Evolutionary conservation across 30 jellyfish, hydroid and myxozoan genomes (phyloP).

Genomic region (Cassiopea andromeda): DNA sequence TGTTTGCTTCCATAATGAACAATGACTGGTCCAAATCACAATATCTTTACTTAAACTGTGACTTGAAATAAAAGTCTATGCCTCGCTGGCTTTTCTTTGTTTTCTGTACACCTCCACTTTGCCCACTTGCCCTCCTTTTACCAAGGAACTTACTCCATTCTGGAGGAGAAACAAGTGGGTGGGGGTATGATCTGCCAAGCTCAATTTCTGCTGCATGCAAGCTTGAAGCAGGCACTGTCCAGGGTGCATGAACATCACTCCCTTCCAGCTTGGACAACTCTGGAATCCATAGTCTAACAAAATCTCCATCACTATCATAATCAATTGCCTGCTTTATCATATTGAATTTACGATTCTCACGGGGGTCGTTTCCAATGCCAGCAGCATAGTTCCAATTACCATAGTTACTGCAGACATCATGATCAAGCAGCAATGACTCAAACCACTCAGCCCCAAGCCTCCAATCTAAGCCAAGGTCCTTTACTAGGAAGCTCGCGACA

Average conservation of each 20-base stretch:
- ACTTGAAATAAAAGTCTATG: slow-evolving; percentile 76
- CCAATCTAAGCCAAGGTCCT: slow-evolving; percentile 82
- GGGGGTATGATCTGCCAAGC: slow-evolving; percentile 57
- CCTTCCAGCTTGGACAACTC: slow-evolving; percentile 44
- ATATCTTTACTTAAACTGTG: slow-evolving; percentile 4
- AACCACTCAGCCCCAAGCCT: slow-evolving; percentile 93
- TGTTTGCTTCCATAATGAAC: too few relatives aligned
- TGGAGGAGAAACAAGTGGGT: slow-evolving; percentile 69
- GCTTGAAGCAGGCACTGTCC: slow-evolving; percentile 49
- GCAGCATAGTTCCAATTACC: slow-evolving; percentile 88
- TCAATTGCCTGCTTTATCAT: slow-evolving; percentile 78
- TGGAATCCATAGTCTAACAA: slow-evolving; percentile 72
- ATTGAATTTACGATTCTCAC: slow-evolving; percentile 74
- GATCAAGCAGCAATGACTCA: slow-evolving; percentile 77
- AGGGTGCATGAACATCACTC: slow-evolving; percentile 58
- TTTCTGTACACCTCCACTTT: background rate
- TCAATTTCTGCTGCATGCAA: slow-evolving; percentile 27
- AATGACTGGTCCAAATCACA: background rate
- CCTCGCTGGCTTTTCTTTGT: slow-evolving; percentile 50
- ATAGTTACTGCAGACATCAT: slow-evolving; percentile 83
- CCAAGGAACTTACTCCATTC: slow-evolving; percentile 68
- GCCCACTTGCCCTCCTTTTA: slow-evolving; percentile 8
- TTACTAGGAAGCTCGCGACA: slow-evolving; percentile 77
- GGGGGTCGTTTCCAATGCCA: slow-evolving; percentile 86
- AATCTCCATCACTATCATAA: slow-evolving; percentile 76